phyloP scores from a whole-genome alignment of 2,113 vertebrate genomes.

The Poeciliopsis prolifica region DNA sequence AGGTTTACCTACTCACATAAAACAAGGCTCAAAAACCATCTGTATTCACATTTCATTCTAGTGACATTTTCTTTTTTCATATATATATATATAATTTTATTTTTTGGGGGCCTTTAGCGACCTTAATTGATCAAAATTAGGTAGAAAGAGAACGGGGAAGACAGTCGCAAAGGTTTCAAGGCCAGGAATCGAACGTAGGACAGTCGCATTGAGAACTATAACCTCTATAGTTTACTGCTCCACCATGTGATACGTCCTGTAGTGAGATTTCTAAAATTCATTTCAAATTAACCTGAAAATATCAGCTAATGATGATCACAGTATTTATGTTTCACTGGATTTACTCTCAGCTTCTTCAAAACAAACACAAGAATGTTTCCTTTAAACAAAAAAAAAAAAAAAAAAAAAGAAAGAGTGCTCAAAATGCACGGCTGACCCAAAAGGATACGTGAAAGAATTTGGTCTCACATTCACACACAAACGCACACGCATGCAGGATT shows the following conservation, averaged over 20 bases:
- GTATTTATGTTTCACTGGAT: neutral
- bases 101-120: too few relatives aligned
- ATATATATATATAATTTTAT: too few relatives aligned
- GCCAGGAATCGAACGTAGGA: too few relatives aligned
- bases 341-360: neutral
- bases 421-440: constrained; percentile 1
- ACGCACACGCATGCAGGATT: neutral
- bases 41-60: neutral
- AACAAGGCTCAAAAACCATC: neutral
- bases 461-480: neutral
- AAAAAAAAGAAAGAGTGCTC: neutral
- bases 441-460: neutral
- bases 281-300: neutral
- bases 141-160: too few relatives aligned
- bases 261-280: too few relatives aligned
- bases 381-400: neutral
- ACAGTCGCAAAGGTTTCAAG: too few relatives aligned
- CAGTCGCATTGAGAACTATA: too few relatives aligned
- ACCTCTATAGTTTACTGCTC: too few relatives aligned
- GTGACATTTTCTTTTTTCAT: too few relatives aligned
- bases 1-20: neutral
- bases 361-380: neutral
- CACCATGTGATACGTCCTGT: too few relatives aligned
- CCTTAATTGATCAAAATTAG: too few relatives aligned
- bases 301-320: neutral